phyloP scores from a whole-genome alignment of 2,797 vertebrate genomes.

The Halcyon smyrnensis region DNA sequence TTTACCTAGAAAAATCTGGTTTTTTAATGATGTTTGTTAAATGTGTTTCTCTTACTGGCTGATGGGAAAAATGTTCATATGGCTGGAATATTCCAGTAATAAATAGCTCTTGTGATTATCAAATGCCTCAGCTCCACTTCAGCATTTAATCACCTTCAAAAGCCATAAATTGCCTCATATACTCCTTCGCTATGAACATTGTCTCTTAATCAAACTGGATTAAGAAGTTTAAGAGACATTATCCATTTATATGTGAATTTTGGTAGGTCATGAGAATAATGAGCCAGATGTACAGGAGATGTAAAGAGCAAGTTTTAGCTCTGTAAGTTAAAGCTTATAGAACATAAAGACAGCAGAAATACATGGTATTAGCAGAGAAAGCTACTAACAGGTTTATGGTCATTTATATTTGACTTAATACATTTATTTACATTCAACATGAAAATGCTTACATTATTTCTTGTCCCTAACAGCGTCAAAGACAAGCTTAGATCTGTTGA shows the following conservation, averaged over 20 bases:
- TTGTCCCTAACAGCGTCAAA: neutral
- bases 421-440: neutral
- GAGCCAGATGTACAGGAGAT: neutral
- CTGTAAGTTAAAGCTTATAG: neutral
- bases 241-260: conserved; percentile 24
- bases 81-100: conserved; percentile 45
- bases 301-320: neutral
- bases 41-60: neutral
- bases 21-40: neutral
- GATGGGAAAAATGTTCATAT: neutral
- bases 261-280: neutral
- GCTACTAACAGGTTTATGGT: neutral
- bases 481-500: neutral
- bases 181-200: conserved; percentile 39
- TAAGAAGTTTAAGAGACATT: conserved; percentile 50
- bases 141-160: conserved; percentile 75
- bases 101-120: conserved; percentile 72
- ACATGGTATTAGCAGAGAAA: neutral
- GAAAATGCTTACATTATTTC: neutral
- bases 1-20: neutral
- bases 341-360: neutral
- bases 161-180: conserved; percentile 67
- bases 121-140: conserved; percentile 52
- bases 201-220: conserved; percentile 54
- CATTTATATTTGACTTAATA: neutral